Base-by-base conservation (phyloP, 2,888 invertebrate genomes). In the Clepsis dumicolana region DNA sequence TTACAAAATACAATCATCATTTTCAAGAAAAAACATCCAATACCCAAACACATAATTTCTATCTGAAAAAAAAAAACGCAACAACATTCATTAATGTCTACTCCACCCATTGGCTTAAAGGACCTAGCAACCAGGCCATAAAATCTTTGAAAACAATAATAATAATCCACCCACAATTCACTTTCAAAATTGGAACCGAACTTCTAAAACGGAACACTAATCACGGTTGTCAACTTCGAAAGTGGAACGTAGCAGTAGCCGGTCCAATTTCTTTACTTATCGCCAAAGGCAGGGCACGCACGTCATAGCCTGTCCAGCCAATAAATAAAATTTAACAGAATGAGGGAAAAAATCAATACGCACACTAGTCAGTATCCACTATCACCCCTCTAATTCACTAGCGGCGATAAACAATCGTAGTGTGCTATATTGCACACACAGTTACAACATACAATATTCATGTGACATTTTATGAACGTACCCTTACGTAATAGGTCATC, bases 251-350 rank as follows among this genome's bases (percentile, higher is more conserved):
- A 24, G 52, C 57, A 25, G 18, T 38, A 18, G 41, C 59, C 59
- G 71, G 63, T 64, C 75, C 73, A 75, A 77, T 77, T 74, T 79
- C 77, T 77, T 80, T 71, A 75, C 72, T 70, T 71, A 67, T 71
- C 70, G 73, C 63, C 72, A 59, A 48, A 27, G 54, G 32, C 61
- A 41, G 38, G 25, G 56, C 54, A 71, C 81, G 79, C 82, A 82
- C 86, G 85, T 84, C 86, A 87, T 84, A 80, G 76, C 76, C 72
- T 81, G 85, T 84, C 86, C 84, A 83, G 80, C 91, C 89, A 79
- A 93, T 93, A 93, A 93, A 93, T 92, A 92, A 93, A 93, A 93
- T 93, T 93, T 92, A 90, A 91, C 93, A 89, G 92, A 91, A 92
- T 92, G 93, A 92, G 90, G 93, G 93, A 93, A 93, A 92, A 93